Evolutionary conservation across 2,113 vertebrate genomes (phyloP).

Genomic region (Engraulis encrasicolus): DNA sequence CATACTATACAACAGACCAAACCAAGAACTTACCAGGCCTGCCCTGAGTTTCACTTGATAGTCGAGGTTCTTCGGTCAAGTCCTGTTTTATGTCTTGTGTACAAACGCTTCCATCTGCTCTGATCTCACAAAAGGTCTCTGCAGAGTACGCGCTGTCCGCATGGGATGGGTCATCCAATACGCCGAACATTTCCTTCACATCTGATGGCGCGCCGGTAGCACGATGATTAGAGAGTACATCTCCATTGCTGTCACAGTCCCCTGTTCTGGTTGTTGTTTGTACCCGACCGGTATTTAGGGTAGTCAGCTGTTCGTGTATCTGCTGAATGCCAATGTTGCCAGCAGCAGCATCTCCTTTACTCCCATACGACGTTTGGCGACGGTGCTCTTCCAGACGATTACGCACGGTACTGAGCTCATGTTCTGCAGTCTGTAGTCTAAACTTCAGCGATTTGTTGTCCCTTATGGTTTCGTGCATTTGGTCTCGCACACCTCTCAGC

Average conservation of each 20-base stretch:
- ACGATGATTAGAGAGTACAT: neutral
- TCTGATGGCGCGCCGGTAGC: neutral
- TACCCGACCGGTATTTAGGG: neutral
- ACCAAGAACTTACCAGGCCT: slow-evolving; percentile 35
- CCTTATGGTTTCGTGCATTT: slow-evolving; percentile 54
- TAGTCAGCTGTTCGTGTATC: slow-evolving; percentile 25
- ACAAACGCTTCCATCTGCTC: slow-evolving; percentile 46
- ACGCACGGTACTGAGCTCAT: slow-evolving; percentile 43
- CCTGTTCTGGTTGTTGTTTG: neutral
- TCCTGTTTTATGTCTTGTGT: slow-evolving; percentile 46
- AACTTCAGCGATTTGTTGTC: slow-evolving; percentile 53
- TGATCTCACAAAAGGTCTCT: slow-evolving; percentile 45
- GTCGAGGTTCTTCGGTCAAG: neutral
- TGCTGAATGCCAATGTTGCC: slow-evolving; percentile 23
- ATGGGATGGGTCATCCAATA: neutral
- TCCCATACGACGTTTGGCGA: neutral
- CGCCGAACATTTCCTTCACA: neutral
- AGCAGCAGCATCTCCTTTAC: neutral
- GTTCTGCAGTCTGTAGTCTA: slow-evolving; percentile 43
- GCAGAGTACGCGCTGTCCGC: neutral
- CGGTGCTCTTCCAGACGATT: slow-evolving; percentile 21
- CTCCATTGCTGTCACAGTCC: slow-evolving; percentile 17
- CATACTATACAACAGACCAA: neutral
- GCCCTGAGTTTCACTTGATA: slow-evolving; percentile 7
- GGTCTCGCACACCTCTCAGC: slow-evolving; percentile 51